Evolutionary conservation across 2,113 vertebrate species (phyloP).

Genomic region (Lethenteron camtschaticum): DNA sequence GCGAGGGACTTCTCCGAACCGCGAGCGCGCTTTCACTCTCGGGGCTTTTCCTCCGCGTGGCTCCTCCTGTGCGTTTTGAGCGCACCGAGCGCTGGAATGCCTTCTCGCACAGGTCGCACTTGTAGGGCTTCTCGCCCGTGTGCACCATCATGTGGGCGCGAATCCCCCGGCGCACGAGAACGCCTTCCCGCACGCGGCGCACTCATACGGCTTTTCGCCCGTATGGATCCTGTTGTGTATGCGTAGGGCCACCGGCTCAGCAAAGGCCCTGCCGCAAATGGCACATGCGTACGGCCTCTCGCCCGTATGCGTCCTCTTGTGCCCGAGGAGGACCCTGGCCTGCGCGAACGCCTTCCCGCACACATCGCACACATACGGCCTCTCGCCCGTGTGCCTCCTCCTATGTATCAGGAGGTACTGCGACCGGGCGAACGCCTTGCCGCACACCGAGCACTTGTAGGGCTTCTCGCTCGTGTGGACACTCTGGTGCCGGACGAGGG

Average conservation of each 20-base stretch:
- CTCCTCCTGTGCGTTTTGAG: conserved; percentile 5
- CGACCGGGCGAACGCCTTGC: neutral
- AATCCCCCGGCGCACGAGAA: neutral
- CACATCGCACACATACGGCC: neutral
- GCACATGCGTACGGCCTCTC: neutral
- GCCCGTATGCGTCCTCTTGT: neutral
- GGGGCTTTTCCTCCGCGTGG: neutral
- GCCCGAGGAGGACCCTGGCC: neutral
- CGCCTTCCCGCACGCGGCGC: neutral
- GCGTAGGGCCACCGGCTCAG: neutral
- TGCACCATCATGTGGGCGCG: neutral
- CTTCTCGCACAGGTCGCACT: conserved; percentile 1
- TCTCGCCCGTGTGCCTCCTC: neutral
- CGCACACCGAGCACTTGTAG: conserved; percentile 4
- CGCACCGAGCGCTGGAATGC: neutral
- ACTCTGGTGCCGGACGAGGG: conserved; percentile 1
- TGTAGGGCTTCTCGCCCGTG: neutral
- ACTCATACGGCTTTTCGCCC: neutral
- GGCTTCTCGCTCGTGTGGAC: neutral
- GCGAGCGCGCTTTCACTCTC: neutral
- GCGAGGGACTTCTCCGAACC: too few species aligned
- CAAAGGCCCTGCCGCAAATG: neutral
- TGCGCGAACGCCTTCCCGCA: neutral
- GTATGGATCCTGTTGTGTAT: neutral
- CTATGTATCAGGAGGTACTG: neutral